Evolutionary conservation across 2,797 vertebrate genomes (phyloP).

Genomic region (Eulemur albifrons): DNA sequence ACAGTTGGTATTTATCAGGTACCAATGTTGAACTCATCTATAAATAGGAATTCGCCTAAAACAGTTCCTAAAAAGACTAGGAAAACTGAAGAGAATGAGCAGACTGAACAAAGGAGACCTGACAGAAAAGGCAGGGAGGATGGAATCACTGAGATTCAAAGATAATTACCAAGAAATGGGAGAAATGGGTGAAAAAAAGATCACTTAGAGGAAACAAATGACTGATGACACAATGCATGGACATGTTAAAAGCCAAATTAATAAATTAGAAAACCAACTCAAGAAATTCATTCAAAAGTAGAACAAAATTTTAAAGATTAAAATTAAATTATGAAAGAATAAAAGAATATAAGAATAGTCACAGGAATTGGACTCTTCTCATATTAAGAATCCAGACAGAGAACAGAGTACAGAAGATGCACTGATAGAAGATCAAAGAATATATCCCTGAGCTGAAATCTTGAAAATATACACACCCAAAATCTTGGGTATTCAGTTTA

Average conservation of each 20-base stretch:
- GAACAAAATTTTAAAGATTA: neutral
- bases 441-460: neutral
- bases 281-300: neutral
- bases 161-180: neutral
- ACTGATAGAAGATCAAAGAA: conserved; percentile 18
- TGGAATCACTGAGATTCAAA: neutral
- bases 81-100: neutral
- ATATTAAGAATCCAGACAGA: neutral
- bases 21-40: neutral
- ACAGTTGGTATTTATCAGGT: neutral
- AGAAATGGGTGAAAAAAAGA: neutral
- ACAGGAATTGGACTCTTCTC: neutral
- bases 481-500: conserved; percentile 29
- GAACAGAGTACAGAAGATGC: neutral
- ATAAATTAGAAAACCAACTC: neutral
- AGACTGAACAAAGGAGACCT: neutral
- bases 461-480: neutral
- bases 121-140: neutral
- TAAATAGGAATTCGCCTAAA: neutral
- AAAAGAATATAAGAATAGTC: neutral
- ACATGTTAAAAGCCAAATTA: neutral
- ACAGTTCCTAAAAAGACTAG: neutral
- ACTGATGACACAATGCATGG: neutral
- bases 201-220: neutral
- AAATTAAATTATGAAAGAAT: neutral